phyloP scores from a whole-genome alignment of 2,888 invertebrate genomes.

The Tetranychus piercei region DNA sequence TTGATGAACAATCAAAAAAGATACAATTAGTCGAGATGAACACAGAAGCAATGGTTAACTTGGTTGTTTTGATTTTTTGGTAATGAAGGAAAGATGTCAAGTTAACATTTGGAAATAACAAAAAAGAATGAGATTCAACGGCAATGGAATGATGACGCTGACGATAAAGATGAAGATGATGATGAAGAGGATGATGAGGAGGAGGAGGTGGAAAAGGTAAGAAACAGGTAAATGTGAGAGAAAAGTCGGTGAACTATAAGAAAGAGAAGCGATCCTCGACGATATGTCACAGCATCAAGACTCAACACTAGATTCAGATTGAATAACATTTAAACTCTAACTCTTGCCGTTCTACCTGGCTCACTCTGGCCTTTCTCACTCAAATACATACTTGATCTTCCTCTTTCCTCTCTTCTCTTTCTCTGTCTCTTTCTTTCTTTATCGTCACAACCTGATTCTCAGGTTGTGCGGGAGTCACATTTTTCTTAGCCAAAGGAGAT shows the following conservation, averaged over 20 bases:
- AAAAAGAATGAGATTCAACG: background rate
- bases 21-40: no score
- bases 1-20: no score
- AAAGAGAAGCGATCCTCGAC: background rate
- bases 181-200: no score
- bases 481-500: no score
- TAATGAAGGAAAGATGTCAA: background rate
- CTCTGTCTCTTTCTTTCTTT: background rate
- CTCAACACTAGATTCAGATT: background rate
- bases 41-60: no score
- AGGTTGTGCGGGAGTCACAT: no score
- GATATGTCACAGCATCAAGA: background rate
- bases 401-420: background rate
- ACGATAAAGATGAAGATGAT: no score
- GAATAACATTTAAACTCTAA: background rate
- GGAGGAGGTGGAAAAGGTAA: no score
- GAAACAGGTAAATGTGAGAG: no score
- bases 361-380: background rate
- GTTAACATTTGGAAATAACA: background rate
- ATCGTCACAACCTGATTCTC: no score
- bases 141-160: no score
- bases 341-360: background rate
- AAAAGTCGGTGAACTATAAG: background rate
- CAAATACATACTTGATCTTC: background rate
- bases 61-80: background rate